Conservation (phyloP, 2,797 vertebrate species). For the Muscicapa comitata region DNA sequence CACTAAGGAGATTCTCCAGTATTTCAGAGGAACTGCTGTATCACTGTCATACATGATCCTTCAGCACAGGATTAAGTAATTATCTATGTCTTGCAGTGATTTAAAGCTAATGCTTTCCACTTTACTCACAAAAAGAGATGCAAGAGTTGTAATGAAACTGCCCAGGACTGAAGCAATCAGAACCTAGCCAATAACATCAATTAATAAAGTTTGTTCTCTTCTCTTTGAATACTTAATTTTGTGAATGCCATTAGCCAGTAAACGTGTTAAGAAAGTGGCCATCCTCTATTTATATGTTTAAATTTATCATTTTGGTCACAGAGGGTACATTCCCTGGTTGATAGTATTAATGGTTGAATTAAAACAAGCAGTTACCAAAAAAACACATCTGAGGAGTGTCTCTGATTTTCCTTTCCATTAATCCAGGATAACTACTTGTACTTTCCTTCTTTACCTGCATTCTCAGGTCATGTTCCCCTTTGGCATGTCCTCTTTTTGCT, state of each 20-base stretch:
- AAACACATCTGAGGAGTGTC: neutral
- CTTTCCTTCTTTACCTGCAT: neutral
- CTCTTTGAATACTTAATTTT: neutral
- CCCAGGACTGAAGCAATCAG: neutral
- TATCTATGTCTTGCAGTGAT: neutral
- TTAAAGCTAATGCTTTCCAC: neutral
- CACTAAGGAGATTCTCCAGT: neutral
- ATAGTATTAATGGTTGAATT: neutral
- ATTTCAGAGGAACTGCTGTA: neutral
- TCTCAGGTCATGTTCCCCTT: neutral
- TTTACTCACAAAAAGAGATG: neutral
- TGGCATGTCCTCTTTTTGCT: neutral
- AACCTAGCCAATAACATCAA: neutral
- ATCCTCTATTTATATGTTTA: neutral
- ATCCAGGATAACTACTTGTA: neutral
- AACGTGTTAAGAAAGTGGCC: neutral
- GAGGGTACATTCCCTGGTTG: neutral
- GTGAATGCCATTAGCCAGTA: neutral
- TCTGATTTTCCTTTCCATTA: slow-evolving; percentile 8
- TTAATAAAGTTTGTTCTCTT: neutral
- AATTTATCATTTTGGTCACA: neutral
- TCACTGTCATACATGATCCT: neutral
- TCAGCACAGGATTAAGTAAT: neutral
- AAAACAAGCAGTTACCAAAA: neutral
- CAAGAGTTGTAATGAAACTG: neutral